These are phyloP conservation scores for Poeciliopsis occidentalis DNA, from an alignment of 2,113 vertebrate genomes.

Conservation along the genomic window DNA sequence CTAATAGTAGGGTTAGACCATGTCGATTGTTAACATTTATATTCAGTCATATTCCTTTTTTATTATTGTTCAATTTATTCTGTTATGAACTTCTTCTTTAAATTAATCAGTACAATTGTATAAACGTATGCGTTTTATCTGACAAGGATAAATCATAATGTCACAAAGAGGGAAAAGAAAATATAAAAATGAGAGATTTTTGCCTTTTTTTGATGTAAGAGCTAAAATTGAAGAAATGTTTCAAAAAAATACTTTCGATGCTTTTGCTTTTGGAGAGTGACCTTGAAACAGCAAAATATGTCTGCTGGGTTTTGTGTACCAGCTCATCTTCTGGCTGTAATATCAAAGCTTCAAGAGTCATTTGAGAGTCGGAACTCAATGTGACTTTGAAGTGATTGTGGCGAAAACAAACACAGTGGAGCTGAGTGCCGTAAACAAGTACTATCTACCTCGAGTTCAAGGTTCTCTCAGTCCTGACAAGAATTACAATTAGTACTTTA, in stretches of 20 bases:
- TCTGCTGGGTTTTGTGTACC: slow-evolving; percentile 52
- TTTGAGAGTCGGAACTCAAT: slow-evolving; percentile 62
- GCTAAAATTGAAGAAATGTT: slow-evolving; percentile 7
- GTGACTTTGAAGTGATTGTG: slow-evolving; percentile 62
- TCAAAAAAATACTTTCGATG: slow-evolving; percentile 31
- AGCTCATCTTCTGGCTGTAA: slow-evolving; percentile 47
- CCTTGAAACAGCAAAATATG: slow-evolving; percentile 48
- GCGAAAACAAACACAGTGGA: slow-evolving; percentile 53
- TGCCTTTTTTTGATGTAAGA: too few relatives aligned
- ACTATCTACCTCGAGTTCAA: slow-evolving; percentile 57
- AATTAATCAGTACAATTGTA: too few relatives aligned
- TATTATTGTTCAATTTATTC: neutral
- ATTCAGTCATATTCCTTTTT: neutral
- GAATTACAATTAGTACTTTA: slow-evolving; percentile 36
- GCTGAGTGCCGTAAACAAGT: slow-evolving; percentile 50
- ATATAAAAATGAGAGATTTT: too few relatives aligned
- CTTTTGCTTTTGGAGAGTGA: slow-evolving; percentile 14
- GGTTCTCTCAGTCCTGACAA: slow-evolving; percentile 55
- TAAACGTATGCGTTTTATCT: too few relatives aligned
- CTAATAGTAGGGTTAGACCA: too few relatives aligned
- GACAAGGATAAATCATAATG: too few relatives aligned
- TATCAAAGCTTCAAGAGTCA: slow-evolving; percentile 66
- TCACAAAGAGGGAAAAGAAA: too few relatives aligned
- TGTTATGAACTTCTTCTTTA: neutral
- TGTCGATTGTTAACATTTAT: neutral